phyloP scores from a whole-genome alignment of 1,140 invertebrate species.

The Hycleus phaleratus region DNA sequence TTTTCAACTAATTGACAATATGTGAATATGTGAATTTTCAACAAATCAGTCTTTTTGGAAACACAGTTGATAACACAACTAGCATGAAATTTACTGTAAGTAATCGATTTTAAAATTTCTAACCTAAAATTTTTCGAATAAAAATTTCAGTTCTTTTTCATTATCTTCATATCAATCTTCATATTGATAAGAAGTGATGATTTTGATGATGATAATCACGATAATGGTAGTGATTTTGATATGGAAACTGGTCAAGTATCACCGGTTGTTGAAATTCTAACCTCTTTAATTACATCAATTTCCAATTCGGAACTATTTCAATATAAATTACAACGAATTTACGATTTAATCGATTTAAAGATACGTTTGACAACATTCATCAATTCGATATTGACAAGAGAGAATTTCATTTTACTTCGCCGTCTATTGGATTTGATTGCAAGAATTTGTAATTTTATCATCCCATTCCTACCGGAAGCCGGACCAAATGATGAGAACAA shows the following conservation, averaged over 20 bases:
- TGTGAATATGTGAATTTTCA: too few species aligned
- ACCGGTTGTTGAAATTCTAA: not conserved
- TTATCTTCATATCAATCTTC: not conserved
- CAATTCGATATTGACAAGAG: not conserved
- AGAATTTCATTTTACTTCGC: not conserved
- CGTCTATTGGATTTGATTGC: slow-evolving; percentile 2
- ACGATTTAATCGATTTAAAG: slow-evolving; percentile 1
- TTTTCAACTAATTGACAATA: too few species aligned
- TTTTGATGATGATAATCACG: not conserved
- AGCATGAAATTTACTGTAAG: too few species aligned
- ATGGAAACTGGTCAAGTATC: not conserved
- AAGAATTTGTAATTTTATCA: not conserved
- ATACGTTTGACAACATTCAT: not conserved
- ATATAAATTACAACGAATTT: not conserved
- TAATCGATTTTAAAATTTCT: too few species aligned
- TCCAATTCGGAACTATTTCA: not conserved
- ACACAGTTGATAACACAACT: too few species aligned
- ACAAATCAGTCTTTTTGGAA: too few species aligned
- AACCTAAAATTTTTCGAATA: too few species aligned
- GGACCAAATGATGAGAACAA: not conserved
- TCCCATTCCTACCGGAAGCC: not conserved
- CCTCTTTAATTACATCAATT: not conserved
- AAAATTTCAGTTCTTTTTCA: not conserved
- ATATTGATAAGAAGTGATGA: not conserved
- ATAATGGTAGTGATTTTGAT: not conserved